phyloP scores from a whole-genome alignment of 2,888 invertebrate genomes.

The Andrena haemorrhoa region DNA sequence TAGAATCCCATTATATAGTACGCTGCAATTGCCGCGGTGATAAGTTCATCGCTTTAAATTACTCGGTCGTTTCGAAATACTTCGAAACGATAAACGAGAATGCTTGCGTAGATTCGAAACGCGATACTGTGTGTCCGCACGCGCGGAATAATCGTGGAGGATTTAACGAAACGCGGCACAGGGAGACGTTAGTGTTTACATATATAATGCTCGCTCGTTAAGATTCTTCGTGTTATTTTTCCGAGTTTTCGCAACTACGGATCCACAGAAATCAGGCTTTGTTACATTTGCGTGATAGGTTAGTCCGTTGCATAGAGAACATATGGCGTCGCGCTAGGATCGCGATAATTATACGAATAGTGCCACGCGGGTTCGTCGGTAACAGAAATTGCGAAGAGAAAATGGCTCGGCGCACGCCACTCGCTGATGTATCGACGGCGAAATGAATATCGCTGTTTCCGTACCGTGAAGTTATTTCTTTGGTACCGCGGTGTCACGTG shows the following conservation, averaged over 20 bases:
- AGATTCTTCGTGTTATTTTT: not conserved
- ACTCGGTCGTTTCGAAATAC: too few relatives aligned
- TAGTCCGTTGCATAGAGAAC: slow-evolving; percentile 17
- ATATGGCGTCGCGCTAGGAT: slow-evolving; percentile 25
- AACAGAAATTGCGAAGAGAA: slow-evolving; percentile 55
- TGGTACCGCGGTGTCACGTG: slow-evolving; percentile 15
- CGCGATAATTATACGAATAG: slow-evolving; percentile 48
- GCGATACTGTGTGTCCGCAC: too few relatives aligned
- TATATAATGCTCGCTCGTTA: not conserved
- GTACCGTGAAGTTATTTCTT: slow-evolving; percentile 47
- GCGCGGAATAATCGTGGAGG: too few relatives aligned
- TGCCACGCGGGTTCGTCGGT: slow-evolving; percentile 36
- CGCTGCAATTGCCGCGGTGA: too few relatives aligned
- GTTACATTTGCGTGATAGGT: slow-evolving; percentile 56
- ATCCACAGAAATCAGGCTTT: slow-evolving; percentile 26
- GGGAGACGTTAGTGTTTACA: not conserved
- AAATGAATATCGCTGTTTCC: slow-evolving; percentile 44
- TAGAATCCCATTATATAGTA: not conserved
- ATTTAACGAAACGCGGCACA: not conserved
- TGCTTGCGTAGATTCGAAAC: too few relatives aligned
- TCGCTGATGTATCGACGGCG: slow-evolving; percentile 34
- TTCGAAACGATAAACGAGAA: too few relatives aligned
- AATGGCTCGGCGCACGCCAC: slow-evolving; percentile 50
- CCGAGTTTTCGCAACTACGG: not conserved
- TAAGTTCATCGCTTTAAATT: too few relatives aligned